Conservation (phyloP, 2,113 vertebrate species). For the Trogon melanurus region DNA sequence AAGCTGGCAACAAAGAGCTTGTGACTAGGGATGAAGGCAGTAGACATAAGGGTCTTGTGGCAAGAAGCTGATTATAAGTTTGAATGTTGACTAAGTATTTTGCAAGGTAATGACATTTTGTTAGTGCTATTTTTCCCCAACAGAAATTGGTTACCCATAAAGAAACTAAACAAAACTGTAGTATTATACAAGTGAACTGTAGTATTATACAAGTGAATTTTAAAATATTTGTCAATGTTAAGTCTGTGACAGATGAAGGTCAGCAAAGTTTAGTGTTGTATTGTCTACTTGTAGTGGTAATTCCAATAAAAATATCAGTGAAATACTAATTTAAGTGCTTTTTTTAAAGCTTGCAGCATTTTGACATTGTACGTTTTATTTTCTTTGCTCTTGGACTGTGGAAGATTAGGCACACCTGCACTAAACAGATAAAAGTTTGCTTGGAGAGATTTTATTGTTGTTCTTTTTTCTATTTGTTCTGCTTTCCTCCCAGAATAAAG, state of each 20-base stretch:
- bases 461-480: not conserved
- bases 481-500: not conserved
- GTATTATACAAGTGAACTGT: not conserved
- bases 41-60: not conserved
- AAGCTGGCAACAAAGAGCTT: not conserved
- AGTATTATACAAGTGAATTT: not conserved
- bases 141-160: not conserved
- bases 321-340: not conserved
- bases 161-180: not conserved
- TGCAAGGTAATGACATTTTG: not conserved
- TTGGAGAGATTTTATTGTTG: not conserved
- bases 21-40: not conserved
- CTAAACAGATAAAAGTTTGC: not conserved
- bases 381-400: not conserved
- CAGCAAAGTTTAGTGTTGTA: not conserved
- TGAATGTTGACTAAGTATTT: not conserved
- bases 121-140: not conserved
- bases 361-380: not conserved
- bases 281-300: not conserved
- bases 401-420: constrained; percentile 34
- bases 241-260: not conserved
- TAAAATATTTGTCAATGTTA: rapidly evolving
- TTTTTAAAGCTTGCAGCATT: constrained; percentile 16
- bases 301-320: constrained; percentile 13
- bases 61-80: not conserved